A percentile compares a stretch with the other conserved stretches of the same genome.
Evolutionary conservation across 92 coral and sea anemone genomes (phyloP).

Genomic region (Siderastrea siderea): DNA sequence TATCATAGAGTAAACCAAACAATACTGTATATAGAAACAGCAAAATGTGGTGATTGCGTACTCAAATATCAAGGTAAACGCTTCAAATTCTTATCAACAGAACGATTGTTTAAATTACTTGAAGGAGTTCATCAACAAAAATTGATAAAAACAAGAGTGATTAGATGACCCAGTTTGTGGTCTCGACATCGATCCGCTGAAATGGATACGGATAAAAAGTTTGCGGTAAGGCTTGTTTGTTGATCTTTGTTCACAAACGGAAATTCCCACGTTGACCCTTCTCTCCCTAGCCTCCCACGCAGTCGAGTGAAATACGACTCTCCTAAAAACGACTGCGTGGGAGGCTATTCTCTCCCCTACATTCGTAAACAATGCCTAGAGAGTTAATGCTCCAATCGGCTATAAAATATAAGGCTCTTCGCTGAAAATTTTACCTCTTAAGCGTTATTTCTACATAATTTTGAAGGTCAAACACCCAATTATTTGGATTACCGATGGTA

Average conservation of each 20-base stretch:
- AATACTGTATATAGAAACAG: not conserved
- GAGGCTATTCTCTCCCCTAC: not conserved
- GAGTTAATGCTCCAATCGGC: not conserved
- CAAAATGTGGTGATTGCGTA: not conserved
- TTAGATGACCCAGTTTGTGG: not conserved
- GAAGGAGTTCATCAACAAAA: too few relatives aligned
- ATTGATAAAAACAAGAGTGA: too few relatives aligned
- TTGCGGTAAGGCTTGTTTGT: too few relatives aligned
- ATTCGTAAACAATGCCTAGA: too few relatives aligned
- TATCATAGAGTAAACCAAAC: not conserved
- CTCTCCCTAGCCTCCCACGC: not conserved
- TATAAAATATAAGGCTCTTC: not conserved
- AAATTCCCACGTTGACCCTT: not conserved
- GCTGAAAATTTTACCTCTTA: not conserved
- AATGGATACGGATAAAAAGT: not conserved
- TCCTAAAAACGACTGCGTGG: too few relatives aligned
- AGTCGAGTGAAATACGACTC: too few relatives aligned
- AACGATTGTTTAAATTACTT: not conserved
- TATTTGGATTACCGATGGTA: not conserved
- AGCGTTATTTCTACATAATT: constrained; percentile 1
- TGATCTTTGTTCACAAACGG: not conserved
- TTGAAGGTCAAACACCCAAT: constrained; percentile 2
- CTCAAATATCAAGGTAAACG: not conserved
- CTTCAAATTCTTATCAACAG: not conserved
- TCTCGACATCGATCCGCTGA: not conserved